These are phyloP conservation scores for Pipistrellus pipistrellus DNA, from an alignment of 2,797 vertebrate genomes.

Conservation along the genomic window DNA sequence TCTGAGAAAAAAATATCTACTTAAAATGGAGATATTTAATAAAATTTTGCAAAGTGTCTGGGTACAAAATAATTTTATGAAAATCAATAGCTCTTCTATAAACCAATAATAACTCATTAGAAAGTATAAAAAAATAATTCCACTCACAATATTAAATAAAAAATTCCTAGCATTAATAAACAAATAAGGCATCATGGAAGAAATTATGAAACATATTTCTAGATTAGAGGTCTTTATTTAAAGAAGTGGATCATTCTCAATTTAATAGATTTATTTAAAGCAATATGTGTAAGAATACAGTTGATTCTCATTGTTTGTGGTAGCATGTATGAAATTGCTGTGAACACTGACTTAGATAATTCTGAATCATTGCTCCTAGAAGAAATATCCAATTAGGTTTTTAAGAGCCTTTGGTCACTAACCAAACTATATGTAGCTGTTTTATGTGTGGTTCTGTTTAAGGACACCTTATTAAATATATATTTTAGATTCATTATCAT, in stretches of 20 bases:
- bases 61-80: slow-evolving; percentile 47
- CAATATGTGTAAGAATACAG: background rate
- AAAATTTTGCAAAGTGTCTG: background rate
- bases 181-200: background rate
- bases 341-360: background rate
- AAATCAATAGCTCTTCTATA: background rate
- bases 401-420: background rate
- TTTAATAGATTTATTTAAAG: slow-evolving; percentile 9
- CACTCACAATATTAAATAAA: background rate
- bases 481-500: background rate
- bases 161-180: background rate
- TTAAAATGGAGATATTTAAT: slow-evolving; percentile 6
- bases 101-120: background rate
- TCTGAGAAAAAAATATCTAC: background rate
- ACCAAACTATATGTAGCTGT: background rate
- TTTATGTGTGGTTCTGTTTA: background rate
- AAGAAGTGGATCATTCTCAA: slow-evolving; percentile 20
- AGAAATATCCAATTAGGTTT: background rate
- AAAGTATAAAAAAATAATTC: background rate
- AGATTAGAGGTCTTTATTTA: background rate
- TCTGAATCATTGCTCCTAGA: background rate
- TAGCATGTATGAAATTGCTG: background rate
- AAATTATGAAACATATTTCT: slow-evolving; percentile 17
- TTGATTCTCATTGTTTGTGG: background rate
- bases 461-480: background rate